A percentile compares a stretch with the other conserved stretches of the same genome.
Evolutionary conservation across 2,113 vertebrate species (phyloP).

Genomic region (Strigops habroptila): DNA sequence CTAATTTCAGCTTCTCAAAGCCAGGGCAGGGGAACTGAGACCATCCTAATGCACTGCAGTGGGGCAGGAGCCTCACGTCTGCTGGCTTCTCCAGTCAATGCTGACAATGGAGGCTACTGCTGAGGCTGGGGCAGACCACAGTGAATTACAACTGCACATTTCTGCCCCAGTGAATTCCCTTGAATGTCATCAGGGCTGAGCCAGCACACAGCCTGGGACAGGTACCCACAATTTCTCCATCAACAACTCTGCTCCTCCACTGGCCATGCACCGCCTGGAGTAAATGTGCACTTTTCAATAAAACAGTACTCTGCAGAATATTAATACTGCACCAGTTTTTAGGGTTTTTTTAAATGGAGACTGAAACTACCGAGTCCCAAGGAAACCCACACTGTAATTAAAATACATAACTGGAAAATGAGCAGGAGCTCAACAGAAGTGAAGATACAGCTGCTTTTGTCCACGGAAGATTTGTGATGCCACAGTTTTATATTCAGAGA

Average conservation of each 20-base stretch:
- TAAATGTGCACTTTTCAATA: background rate
- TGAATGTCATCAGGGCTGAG: background rate
- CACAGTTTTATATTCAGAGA: background rate
- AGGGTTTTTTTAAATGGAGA: background rate
- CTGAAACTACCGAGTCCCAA: background rate
- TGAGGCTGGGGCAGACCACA: background rate
- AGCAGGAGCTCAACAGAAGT: background rate
- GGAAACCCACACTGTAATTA: background rate
- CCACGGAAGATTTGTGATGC: background rate
- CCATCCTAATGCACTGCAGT: background rate
- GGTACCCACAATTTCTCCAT: background rate
- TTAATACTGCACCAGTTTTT: background rate
- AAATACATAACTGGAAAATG: background rate
- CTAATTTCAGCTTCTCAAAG: background rate
- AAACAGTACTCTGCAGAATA: background rate
- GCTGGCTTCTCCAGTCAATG: background rate
- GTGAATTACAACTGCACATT: background rate
- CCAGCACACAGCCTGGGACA: background rate
- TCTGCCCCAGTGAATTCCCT: background rate
- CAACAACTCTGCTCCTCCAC: background rate
- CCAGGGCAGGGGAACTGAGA: background rate
- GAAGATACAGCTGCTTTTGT: background rate
- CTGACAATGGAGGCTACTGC: background rate
- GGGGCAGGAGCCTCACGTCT: background rate
- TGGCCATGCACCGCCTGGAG: background rate